Percentiles rank a stretch among this genome's conserved stretches.
These are phyloP conservation scores for Sarotherodon lohbergeri DNA, from an alignment of 2,113 vertebrate species.

Conservation along the genomic window DNA sequence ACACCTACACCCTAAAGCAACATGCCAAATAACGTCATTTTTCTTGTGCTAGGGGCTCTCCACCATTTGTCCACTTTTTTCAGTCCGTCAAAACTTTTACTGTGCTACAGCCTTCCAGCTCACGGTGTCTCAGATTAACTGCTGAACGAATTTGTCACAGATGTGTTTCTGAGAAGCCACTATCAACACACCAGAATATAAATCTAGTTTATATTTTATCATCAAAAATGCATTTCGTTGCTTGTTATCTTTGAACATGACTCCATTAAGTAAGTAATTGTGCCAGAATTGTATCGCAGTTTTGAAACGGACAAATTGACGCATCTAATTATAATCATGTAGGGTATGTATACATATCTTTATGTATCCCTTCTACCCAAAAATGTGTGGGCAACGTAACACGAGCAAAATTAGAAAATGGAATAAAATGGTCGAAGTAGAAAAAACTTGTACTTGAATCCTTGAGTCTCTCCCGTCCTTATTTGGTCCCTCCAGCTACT, in stretches of 20 bases:
- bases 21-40: background rate
- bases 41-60: background rate
- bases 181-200: background rate
- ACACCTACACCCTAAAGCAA: fast-evolving
- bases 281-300: background rate
- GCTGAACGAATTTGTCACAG: background rate
- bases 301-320: background rate
- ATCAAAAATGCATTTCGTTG: background rate
- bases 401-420: background rate
- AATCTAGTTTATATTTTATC: background rate
- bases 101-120: fast-evolving
- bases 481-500: too few relatives aligned
- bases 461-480: too few relatives aligned
- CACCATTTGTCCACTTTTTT: background rate
- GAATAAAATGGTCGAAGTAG: background rate
- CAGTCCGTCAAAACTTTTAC: fast-evolving
- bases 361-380: background rate
- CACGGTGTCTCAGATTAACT: background rate
- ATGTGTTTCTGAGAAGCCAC: background rate
- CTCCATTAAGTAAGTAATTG: background rate
- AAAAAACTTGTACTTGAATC: too few relatives aligned
- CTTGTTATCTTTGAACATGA: background rate
- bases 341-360: too few relatives aligned
- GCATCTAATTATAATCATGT: background rate
- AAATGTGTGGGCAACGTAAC: background rate